phyloP scores from a whole-genome alignment of 23 tunicate species.

The Halocynthia aurantium region DNA sequence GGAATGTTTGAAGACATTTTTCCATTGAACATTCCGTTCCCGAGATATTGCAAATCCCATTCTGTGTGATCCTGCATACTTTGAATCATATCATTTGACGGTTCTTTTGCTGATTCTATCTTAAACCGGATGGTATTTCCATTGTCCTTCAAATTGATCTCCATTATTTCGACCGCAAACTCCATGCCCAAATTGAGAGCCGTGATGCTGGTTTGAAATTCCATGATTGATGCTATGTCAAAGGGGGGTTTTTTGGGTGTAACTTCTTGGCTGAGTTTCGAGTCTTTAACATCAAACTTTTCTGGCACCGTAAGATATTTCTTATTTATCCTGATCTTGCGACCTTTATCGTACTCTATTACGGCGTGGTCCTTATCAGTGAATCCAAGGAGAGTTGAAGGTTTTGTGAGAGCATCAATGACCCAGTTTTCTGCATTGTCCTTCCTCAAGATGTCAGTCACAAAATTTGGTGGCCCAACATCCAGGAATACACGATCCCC shows the following conservation, averaged over 20 bases:
- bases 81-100: background rate
- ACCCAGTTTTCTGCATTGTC: background rate
- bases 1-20: no score
- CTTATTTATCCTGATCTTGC: background rate
- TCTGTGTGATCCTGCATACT: background rate
- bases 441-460: background rate
- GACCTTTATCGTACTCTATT: background rate
- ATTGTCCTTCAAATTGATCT: background rate
- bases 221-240: no score
- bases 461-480: conserved; percentile 5
- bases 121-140: background rate
- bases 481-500: background rate
- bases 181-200: background rate
- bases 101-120: background rate
- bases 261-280: background rate
- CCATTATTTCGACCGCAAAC: background rate
- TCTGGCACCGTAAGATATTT: background rate
- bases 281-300: background rate
- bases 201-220: no score
- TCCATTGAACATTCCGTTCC: no score
- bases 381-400: background rate
- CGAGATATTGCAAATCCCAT: background rate
- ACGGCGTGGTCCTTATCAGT: background rate
- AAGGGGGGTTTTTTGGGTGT: background rate
- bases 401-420: background rate